Percentiles rank a stretch among this genome's conserved stretches.
These are phyloP conservation scores for Nicator chloris DNA, from an alignment of 2,113 vertebrate species.

Conservation along the genomic window DNA sequence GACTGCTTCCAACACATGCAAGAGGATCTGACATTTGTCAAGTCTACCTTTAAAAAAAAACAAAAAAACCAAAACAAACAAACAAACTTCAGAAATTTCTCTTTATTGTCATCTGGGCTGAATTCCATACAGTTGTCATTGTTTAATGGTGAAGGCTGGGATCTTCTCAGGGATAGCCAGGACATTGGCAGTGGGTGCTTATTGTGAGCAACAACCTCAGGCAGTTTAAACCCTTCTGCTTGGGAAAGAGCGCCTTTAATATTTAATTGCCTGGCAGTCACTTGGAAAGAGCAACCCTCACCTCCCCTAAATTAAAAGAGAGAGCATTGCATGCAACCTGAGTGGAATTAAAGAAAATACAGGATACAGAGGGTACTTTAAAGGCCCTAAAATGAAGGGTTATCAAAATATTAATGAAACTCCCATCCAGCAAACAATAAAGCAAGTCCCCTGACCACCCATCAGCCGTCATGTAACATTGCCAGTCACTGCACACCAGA, in stretches of 20 bases:
- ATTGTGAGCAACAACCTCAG: not conserved
- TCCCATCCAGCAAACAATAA: not conserved
- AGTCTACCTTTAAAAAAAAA: not conserved
- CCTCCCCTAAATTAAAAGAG: not conserved
- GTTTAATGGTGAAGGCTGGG: not conserved
- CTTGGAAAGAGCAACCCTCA: not conserved
- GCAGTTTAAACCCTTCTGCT: not conserved
- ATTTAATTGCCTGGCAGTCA: not conserved
- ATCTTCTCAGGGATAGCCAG: not conserved
- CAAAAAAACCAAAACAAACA: not conserved
- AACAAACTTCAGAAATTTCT: not conserved
- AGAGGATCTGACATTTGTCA: not conserved
- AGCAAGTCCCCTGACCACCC: not conserved
- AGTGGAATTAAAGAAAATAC: not conserved
- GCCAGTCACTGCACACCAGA: rapidly evolving
- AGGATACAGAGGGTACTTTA: not conserved
- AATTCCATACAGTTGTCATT: not conserved
- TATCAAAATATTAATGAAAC: not conserved
- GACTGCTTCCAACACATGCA: not conserved
- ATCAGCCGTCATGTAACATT: rapidly evolving
- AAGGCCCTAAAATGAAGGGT: not conserved
- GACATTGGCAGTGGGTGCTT: not conserved
- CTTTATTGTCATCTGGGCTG: not conserved
- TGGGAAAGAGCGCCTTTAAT: not conserved
- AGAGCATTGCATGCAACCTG: rapidly evolving